Evolutionary conservation across 30 jellyfish, hydroid and myxozoan genomes (phyloP).

Genomic region (Rhopilema esculentum): DNA sequence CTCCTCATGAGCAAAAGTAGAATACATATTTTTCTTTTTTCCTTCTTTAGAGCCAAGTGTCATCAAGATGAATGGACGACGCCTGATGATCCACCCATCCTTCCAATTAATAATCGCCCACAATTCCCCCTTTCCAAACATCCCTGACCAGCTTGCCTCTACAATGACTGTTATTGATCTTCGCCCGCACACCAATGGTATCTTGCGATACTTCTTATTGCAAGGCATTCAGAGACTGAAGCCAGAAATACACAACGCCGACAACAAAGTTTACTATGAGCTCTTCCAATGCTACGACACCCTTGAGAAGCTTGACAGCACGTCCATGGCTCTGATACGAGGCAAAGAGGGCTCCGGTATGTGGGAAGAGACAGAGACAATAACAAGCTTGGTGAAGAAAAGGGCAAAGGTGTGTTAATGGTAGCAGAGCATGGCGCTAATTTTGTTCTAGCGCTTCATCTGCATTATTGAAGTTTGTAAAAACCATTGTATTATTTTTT

Average conservation of each 20-base stretch:
- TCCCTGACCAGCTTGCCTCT: conserved; percentile 51
- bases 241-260: conserved; percentile 52
- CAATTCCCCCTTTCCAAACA: conserved; percentile 32
- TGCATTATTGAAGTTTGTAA: background rate
- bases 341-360: conserved; percentile 59
- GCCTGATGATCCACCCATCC: conserved; percentile 65
- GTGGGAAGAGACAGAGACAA: conserved; percentile 67
- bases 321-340: conserved; percentile 47
- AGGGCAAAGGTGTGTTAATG: conserved; percentile 65
- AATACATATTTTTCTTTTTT: too few relatives aligned
- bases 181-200: conserved; percentile 68
- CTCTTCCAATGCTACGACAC: conserved; percentile 42
- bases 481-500: background rate
- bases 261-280: conserved; percentile 32
- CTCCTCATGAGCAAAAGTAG: too few relatives aligned
- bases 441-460: background rate
- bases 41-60: conserved; percentile 56
- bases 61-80: conserved; percentile 76
- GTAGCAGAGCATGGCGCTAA: too few relatives aligned
- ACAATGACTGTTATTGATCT: conserved; percentile 65
- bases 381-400: conserved; percentile 44
- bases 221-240: conserved; percentile 38
- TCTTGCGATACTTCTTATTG: conserved; percentile 47
- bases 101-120: conserved; percentile 63
- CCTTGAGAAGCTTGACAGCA: conserved; percentile 52